A percentile compares a stretch with the other conserved stretches of the same genome.
These are phyloP conservation scores for Scrobipalpa atriplicella DNA, from an alignment of 2,888 invertebrate genomes.

Conservation along the genomic window DNA sequence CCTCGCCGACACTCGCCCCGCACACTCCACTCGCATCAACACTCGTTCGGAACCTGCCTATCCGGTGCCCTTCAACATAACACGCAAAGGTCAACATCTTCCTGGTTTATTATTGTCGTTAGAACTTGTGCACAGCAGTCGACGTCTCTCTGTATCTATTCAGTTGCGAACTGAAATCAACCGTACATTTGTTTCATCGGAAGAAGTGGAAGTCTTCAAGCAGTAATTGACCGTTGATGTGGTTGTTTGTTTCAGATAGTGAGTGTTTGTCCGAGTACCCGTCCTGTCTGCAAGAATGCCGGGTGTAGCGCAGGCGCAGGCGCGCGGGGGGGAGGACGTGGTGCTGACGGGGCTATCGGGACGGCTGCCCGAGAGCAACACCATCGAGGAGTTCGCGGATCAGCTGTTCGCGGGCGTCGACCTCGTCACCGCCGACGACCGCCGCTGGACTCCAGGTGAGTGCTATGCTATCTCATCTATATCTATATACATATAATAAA, in stretches of 20 bases:
- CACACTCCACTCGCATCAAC: conserved; percentile 1
- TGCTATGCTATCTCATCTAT: background rate
- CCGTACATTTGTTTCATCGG: background rate
- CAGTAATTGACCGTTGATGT: background rate
- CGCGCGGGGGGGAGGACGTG: conserved; percentile 83
- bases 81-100: conserved; percentile 8
- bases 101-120: background rate
- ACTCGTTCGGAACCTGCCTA: background rate
- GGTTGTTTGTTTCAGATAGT: conserved; percentile 19
- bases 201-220: background rate
- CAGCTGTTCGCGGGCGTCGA: conserved; percentile 96
- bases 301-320: conserved; percentile 12
- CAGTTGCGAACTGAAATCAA: background rate
- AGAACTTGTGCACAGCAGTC: background rate
- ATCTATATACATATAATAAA: too few species aligned
- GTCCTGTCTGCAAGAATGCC: background rate
- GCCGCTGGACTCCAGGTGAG: conserved; percentile 91
- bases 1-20: conserved; percentile 33
- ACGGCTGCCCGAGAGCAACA: conserved; percentile 95
- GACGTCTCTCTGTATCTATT: background rate
- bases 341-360: conserved; percentile 93
- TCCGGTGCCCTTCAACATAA: conserved; percentile 13
- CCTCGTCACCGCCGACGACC: conserved; percentile 95
- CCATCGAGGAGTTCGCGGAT: conserved; percentile 95
- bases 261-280: background rate